These are phyloP conservation scores for Lacerta viridis DNA, from an alignment of 2,797 vertebrate species.

Conservation along the genomic window DNA sequence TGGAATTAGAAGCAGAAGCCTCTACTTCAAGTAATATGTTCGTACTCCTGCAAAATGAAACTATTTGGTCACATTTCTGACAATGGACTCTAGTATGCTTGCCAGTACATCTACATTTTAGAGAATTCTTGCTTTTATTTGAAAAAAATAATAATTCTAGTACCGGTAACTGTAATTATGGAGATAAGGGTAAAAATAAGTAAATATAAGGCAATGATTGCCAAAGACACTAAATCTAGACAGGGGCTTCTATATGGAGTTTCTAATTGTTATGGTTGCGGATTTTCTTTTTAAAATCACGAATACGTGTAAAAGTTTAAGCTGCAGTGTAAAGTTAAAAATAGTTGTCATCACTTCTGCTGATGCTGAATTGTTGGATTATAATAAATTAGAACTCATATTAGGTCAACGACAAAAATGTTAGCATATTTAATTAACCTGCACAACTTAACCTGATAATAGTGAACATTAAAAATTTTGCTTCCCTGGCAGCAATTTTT, in stretches of 20 bases:
- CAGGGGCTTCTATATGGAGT: not conserved
- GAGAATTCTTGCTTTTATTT: not conserved
- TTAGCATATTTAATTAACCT: not conserved
- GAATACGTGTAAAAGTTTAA: not conserved
- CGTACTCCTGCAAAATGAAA: conserved; percentile 29
- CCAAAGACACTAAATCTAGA: not conserved
- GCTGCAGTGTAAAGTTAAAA: not conserved
- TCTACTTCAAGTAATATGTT: conserved; percentile 61
- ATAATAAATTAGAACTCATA: not conserved
- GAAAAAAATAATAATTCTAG: not conserved
- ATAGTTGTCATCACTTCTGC: not conserved
- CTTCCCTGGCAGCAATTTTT: not conserved
- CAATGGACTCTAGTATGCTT: not conserved
- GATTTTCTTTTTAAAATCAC: not conserved
- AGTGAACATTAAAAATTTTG: not conserved
- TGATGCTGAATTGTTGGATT: not conserved
- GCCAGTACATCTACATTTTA: not conserved
- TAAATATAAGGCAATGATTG: not conserved
- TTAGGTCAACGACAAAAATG: not conserved
- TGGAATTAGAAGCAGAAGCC: conserved; percentile 58
- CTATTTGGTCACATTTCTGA: conserved; percentile 35
- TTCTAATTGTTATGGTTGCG: not conserved
- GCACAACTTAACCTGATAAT: not conserved
- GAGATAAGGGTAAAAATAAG: not conserved
- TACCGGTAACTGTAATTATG: not conserved